Evolutionary conservation across 1,140 invertebrate genomes (phyloP).

Genomic region (Musca vetustissima): DNA sequence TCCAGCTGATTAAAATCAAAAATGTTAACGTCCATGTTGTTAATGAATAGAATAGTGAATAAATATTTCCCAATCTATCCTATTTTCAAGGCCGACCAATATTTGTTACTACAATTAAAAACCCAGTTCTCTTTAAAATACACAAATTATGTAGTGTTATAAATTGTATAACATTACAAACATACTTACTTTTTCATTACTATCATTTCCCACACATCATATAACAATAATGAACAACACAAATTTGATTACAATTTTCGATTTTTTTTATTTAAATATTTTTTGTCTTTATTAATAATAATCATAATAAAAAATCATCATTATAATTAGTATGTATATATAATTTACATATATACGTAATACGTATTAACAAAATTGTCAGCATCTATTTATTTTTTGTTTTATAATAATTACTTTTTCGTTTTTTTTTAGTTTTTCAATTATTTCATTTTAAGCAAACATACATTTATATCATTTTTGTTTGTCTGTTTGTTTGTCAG

Average conservation of each 20-base stretch:
- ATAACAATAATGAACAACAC: neutral
- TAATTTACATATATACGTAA: too few species aligned
- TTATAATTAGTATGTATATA: slow-evolving; percentile 2
- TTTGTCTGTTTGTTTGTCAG: neutral
- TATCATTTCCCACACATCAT: neutral
- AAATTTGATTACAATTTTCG: neutral
- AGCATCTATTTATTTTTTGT: slow-evolving; percentile 16
- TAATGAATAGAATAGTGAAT: too few species aligned
- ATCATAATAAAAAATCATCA: slow-evolving; percentile 19
- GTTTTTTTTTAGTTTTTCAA: neutral
- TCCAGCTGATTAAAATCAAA: too few species aligned
- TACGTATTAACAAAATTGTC: slow-evolving; percentile 21
- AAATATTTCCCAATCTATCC: too few species aligned
- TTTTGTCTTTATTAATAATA: slow-evolving; percentile 21
- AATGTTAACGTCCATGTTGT: too few species aligned
- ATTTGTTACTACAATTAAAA: too few species aligned
- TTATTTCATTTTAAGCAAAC: neutral
- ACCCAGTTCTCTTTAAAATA: too few species aligned
- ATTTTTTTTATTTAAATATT: slow-evolving; percentile 6
- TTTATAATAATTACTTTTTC: neutral
- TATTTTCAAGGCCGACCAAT: too few species aligned
- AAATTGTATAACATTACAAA: too few species aligned
- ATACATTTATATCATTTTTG: slow-evolving; percentile 3
- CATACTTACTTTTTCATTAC: too few species aligned
- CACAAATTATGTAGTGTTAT: too few species aligned